Conservation (phyloP, 2,888 invertebrate species). For the Lasioglossum zephyrum region DNA sequence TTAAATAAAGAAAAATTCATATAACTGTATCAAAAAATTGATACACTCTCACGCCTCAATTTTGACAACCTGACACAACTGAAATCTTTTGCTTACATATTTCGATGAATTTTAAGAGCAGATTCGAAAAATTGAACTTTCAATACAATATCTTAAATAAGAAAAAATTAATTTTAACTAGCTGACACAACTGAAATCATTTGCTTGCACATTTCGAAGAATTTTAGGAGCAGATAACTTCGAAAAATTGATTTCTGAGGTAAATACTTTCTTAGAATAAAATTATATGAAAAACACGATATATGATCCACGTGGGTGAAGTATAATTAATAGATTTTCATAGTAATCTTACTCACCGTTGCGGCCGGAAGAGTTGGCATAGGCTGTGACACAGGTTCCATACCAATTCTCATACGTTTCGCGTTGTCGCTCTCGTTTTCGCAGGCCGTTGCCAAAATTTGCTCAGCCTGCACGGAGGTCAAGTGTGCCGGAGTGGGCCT, state of each 20-base stretch:
- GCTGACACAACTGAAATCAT: not conserved
- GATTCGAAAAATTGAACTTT: not conserved
- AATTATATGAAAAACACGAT: not conserved
- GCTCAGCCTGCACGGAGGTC: slow-evolving; percentile 98
- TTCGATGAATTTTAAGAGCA: not conserved
- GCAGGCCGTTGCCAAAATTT: slow-evolving; percentile 97
- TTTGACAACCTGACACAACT: not conserved
- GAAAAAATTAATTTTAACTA: not conserved
- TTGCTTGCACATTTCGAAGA: not conserved
- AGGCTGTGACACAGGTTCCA: slow-evolving; percentile 97
- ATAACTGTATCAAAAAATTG: not conserved
- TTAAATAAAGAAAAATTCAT: not conserved
- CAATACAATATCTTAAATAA: not conserved
- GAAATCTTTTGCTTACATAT: not conserved
- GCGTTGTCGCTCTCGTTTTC: slow-evolving; percentile 99
- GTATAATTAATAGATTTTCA: slow-evolving; percentile 15
- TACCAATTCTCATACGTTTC: slow-evolving; percentile 97
- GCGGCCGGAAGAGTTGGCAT: slow-evolving; percentile 91
- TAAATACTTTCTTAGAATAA: not conserved
- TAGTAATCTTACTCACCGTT: slow-evolving; percentile 84
- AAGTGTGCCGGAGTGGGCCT: slow-evolving; percentile 98
- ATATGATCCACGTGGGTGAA: not conserved
- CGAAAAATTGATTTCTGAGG: not conserved
- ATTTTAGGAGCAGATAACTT: not conserved
- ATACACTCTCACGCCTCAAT: not conserved